Base-by-base conservation (phyloP, 2,888 invertebrate genomes). In the Dasypolia templi region DNA sequence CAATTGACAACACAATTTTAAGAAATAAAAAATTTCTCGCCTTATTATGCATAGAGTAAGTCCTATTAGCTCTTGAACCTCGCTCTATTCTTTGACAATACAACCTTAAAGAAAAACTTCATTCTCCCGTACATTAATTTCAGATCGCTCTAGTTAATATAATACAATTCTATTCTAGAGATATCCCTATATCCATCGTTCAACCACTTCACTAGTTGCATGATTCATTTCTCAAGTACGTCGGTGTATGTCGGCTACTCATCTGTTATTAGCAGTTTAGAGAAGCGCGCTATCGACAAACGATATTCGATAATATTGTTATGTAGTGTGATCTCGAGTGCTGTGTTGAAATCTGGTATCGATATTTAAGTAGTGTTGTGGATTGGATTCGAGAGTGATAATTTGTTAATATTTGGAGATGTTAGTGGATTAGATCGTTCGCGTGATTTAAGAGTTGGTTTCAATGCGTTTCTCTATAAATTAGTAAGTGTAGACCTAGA, bases 151-250 rank as follows among this genome's bases (percentile, higher is more conserved):
- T 19, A 72, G 14, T 35, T 29, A 59, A 29, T 49, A 63, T 32
- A 19, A 61, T 58, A 46, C 35, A 35, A 55, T 78, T 79, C 53
- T 82, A 80, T 83, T 80, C 81, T 69, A 83, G 65, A 81, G 81
- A 72, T 82, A 80, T 75, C 76, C 81, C 68, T 82, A 68, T 42
- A 72, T 62, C 35, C 56, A 83, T 70, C 67, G 68, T 58, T 59
- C 32, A 72, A 49, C 81, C 83, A 83, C 80, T 82, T 72, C 44
- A 66, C 51, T 35, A 64, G 44, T 44, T 74, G 61, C 55, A 76
- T 82, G 81, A 82, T 80, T 82, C 81, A 82, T 80, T 62, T 83
- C 81, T 80, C 81, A 83, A 82, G 81, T 83, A 72, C 84, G 81
- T 79, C 22, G 14, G 46, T 46, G n/a, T n/a, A n/a, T n/a, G 67